Conservation (phyloP, 2,113 vertebrate genomes). For the Oryzias curvinotus region DNA sequence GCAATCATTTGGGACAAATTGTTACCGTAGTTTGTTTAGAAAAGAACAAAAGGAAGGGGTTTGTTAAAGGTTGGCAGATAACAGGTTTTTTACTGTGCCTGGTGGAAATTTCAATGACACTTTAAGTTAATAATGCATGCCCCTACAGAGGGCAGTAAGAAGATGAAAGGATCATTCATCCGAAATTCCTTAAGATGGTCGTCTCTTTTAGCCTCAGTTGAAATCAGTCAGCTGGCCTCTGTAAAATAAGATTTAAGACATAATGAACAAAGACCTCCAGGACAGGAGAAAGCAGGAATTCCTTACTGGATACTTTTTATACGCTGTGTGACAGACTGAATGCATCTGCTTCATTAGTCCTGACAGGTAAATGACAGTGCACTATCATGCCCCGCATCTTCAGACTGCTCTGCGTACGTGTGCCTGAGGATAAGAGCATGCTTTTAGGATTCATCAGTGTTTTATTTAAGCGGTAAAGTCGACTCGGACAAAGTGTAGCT, state of each 20-base stretch:
- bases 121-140: too few relatives aligned
- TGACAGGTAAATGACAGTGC: constrained; percentile 33
- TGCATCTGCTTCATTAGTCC: constrained; percentile 19
- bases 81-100: background rate
- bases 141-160: constrained; percentile 4
- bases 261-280: background rate
- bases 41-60: too few relatives aligned
- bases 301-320: constrained; percentile 17
- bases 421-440: background rate
- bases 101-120: constrained; percentile 1
- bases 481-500: constrained; percentile 47
- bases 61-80: background rate
- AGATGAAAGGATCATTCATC: constrained; percentile 18
- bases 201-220: constrained; percentile 12
- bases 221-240: background rate
- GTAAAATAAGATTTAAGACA: constrained; percentile 20
- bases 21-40: background rate
- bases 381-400: constrained; percentile 12
- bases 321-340: constrained; percentile 7
- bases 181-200: constrained; percentile 1
- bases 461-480: constrained; percentile 30
- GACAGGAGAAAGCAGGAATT: constrained; percentile 18
- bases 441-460: constrained; percentile 12
- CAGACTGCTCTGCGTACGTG: background rate
- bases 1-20: constrained; percentile 7